Conservation (phyloP, 2,888 invertebrate genomes). For the Scaptodrosophila latifasciaeformis region DNA sequence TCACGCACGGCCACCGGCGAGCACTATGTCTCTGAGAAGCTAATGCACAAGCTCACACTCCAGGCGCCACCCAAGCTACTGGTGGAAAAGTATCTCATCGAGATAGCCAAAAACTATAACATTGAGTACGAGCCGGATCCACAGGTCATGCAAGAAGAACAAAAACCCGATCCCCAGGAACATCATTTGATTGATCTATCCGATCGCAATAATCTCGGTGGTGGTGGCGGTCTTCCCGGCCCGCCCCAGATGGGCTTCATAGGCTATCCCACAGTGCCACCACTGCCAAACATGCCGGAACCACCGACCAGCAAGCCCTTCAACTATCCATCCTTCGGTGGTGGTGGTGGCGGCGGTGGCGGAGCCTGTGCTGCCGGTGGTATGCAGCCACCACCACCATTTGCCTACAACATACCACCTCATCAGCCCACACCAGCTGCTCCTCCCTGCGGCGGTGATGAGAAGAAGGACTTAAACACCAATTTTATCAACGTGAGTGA, state of each 20-base stretch:
- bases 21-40: conserved; percentile 89
- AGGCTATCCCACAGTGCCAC: conserved; percentile 85
- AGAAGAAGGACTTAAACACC: conserved; percentile 81
- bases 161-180: conserved; percentile 75
- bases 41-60: conserved; percentile 94
- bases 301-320: conserved; percentile 79
- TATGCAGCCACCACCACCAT: conserved; percentile 55
- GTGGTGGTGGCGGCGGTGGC: conserved; percentile 71
- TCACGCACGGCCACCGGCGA: conserved; percentile 93
- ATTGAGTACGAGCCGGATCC: conserved; percentile 97
- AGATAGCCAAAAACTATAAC: conserved; percentile 97
- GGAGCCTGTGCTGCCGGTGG: conserved; percentile 52
- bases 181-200: conserved; percentile 82
- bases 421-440: conserved; percentile 52
- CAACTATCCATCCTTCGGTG: conserved; percentile 78
- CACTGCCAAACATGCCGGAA: conserved; percentile 78
- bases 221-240: conserved; percentile 78
- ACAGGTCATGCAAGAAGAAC: conserved; percentile 87
- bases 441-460: conserved; percentile 67
- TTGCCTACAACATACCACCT: conserved; percentile 78
- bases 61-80: conserved; percentile 96
- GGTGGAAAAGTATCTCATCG: conserved; percentile 93
- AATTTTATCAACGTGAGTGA: conserved; percentile 75
- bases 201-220: conserved; percentile 78
- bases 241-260: conserved; percentile 88